Base-by-base conservation (phyloP, 2,888 invertebrate species). In the Lissocephala sabroskyi region DNA sequence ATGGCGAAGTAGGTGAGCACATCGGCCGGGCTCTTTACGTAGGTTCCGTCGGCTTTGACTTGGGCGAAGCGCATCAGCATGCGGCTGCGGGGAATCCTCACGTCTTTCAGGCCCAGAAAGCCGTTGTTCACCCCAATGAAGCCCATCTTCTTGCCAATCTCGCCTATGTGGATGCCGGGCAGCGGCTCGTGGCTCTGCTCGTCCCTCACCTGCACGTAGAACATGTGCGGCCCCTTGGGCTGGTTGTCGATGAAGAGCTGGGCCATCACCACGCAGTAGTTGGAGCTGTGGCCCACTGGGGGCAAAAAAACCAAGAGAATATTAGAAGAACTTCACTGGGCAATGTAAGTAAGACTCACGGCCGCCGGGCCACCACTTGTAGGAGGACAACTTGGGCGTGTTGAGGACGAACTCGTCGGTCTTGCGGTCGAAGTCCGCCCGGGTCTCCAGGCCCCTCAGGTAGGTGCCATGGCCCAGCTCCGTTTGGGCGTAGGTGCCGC, bases 341-440 rank as follows among this genome's bases (percentile, higher is more conserved):
- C 33, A 3, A 16, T 36, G 14, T 6, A 14, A n/a, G 1, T 3
- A 18, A 1, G n/a, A 89, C 94, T 88, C 86, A 96, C 96, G 87
- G 82, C 93, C 93, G 13, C 97, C 97, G 13, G 97, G 96, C 97
- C 97, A 97, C 95, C 96, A 97, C 85, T 97, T 98, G 81, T 92
- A 94, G 0, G 97, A 89, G 0, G 95, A 92, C 9, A 96, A 85
- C 1, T 92, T 92, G 0, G 97, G 97, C 42, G 93, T 93, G 79
- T 97, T 89, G 19, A 98, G 82, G 30, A 96, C 86, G 80, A 98
- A 98, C 85, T 97, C 94, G 81, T 95, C 87, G 0, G 91, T 92
- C 1, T 83, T 77, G 0, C 89, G 86, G 82, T 97, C 97, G 79
- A 94, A 98, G 0, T 93, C 95, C 1, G 97, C 95, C 0, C 93